Conservation (phyloP, 2,113 vertebrate species). For the Gnathonemus echidnorhynchus region DNA sequence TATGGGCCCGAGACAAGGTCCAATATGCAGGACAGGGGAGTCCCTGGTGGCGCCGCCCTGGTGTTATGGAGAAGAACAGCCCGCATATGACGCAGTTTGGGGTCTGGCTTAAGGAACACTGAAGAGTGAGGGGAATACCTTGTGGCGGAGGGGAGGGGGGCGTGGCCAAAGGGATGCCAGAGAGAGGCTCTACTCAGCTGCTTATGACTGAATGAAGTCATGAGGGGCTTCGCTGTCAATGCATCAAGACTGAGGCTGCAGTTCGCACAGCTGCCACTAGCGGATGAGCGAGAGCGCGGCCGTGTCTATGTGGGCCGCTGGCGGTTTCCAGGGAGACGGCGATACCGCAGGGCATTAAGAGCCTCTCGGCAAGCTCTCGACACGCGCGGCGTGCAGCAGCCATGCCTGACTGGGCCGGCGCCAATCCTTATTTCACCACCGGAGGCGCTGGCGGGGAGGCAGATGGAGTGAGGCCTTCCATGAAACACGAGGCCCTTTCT, state of each 20-base stretch:
- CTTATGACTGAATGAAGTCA: not conserved
- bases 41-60: not conserved
- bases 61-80: not conserved
- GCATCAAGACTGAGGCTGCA: not conserved
- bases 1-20: not conserved
- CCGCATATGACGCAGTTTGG: not conserved
- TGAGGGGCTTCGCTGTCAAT: not conserved
- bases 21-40: not conserved
- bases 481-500: not conserved
- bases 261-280: not conserved
- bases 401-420: not conserved
- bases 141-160: not conserved
- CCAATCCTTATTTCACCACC: not conserved
- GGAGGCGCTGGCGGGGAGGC: not conserved
- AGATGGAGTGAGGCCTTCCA: not conserved
- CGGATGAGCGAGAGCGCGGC: not conserved
- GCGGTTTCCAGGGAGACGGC: not conserved
- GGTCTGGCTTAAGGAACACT: not conserved
- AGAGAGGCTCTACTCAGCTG: not conserved
- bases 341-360: not conserved
- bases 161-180: not conserved
- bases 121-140: not conserved
- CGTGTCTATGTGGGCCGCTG: not conserved
- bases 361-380: not conserved
- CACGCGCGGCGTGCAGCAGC: not conserved